Base-by-base conservation (phyloP, 92 coral and sea anemone genomes). In the Zoanthus sociatus region DNA sequence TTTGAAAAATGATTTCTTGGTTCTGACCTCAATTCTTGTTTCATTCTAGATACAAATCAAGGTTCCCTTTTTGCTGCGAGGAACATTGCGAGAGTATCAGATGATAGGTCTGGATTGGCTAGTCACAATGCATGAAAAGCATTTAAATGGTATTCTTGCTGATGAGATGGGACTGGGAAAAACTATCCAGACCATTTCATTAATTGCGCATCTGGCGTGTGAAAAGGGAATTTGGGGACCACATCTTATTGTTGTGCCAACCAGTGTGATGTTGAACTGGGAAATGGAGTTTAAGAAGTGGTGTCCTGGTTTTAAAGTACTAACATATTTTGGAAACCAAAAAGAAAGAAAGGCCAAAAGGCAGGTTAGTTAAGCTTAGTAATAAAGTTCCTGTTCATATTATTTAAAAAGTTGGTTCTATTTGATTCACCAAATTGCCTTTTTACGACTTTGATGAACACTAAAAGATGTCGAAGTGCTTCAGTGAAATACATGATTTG, bases 91-190 rank as follows among this genome's bases (percentile, higher is more conserved):
- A 26, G 98, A 96, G 92, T 96, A 96, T 93, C 98, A 96, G 76
- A 67, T 94, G 70, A 96, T 96, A 90, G 98, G 98, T 71, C 78
- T 96, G 10, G 98, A 96, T 88, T 96, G 98, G 98, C 77, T 96
- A 67, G 98, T 94, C 30, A 96, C 98, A 81, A 96, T 96, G 98
- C 96, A 94, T 70, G 98, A 92, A 86, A 96, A 94, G 68, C 91
- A 95, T 54, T 87, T 96, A 58, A 96, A 96, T 93, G 98, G 98
- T 55, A 96, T 96, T 75, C 90, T 96, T 70, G 98, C 98, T 78
- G 98, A 96, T 70, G 98, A 96, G 86, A 96, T 96, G 98, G 98
- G 98, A 42, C 90, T 96, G 14, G 98, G 98, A 9, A 96, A 96
- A 79, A 96, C 98, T 4, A 96, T 96, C 77, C 98, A 94, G 94